These are phyloP conservation scores for Myotis findleyi DNA, from an alignment of 2,797 vertebrate species.

Conservation along the genomic window DNA sequence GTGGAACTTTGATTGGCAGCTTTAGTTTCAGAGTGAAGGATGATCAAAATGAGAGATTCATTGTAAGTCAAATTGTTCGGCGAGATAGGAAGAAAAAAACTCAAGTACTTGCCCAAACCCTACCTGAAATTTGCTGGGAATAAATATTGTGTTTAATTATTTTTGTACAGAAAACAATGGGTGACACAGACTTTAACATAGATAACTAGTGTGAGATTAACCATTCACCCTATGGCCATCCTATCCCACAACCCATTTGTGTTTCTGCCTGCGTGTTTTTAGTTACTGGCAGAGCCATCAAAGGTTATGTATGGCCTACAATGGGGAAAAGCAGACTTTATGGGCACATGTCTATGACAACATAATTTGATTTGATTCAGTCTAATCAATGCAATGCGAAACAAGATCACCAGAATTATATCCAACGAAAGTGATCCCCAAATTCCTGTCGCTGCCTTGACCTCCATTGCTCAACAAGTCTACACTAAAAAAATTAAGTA, in stretches of 20 bases:
- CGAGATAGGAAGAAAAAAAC: background rate
- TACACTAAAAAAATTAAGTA: background rate
- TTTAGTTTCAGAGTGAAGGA: background rate
- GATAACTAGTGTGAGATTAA: background rate
- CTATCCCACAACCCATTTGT: background rate
- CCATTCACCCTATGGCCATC: background rate
- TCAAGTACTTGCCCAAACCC: background rate
- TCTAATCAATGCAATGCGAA: background rate
- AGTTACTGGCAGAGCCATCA: background rate
- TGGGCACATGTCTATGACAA: background rate
- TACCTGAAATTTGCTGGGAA: background rate
- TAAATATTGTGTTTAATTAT: conserved; percentile 1
- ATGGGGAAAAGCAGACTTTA: background rate
- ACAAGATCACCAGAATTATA: background rate
- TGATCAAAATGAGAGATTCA: background rate
- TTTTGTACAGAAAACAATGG: background rate
- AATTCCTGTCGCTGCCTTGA: background rate
- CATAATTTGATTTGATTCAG: conserved; percentile 23
- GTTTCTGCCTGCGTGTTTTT: conserved; percentile 49
- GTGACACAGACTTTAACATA: conserved; percentile 5
- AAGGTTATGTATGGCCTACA: background rate
- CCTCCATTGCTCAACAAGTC: background rate
- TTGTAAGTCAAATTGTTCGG: background rate
- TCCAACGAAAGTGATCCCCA: background rate
- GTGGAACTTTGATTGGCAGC: background rate